phyloP scores from a whole-genome alignment of 2,888 invertebrate genomes.

The Pasiphila rectangulata region DNA sequence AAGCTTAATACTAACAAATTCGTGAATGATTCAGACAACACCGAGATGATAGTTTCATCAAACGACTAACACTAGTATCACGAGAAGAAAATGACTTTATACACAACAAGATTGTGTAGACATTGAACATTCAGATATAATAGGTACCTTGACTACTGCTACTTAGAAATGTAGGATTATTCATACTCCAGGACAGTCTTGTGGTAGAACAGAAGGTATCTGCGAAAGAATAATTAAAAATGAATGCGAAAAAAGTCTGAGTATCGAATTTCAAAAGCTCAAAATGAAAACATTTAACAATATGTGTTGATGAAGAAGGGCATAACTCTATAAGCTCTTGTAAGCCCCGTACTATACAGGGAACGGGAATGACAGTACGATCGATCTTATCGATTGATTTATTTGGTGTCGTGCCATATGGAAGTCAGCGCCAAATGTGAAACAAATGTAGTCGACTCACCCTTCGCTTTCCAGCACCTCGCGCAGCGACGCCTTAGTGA shows the following conservation, averaged over 20 bases:
- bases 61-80: slow-evolving; percentile 72
- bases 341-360: no score
- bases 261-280: no score
- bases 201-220: slow-evolving; percentile 97
- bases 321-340: no score
- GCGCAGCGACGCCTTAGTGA: slow-evolving; percentile 91
- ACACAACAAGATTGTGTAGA: slow-evolving; percentile 30
- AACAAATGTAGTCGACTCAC: slow-evolving; percentile 68
- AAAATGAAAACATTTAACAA: no score
- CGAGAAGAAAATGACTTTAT: slow-evolving; percentile 59
- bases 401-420: no score
- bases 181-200: slow-evolving; percentile 96
- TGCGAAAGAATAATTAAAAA: slow-evolving; percentile 82
- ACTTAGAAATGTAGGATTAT: slow-evolving; percentile 18
- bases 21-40: slow-evolving; percentile 60
- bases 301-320: no score
- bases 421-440: background rate
- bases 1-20: slow-evolving; percentile 71
- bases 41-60: slow-evolving; percentile 46
- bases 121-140: slow-evolving; percentile 19
- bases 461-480: slow-evolving; percentile 98
- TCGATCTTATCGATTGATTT: no score
- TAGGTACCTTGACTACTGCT: slow-evolving; percentile 21
- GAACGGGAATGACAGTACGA: no score
- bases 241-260: no score